Evolutionary conservation across 2,113 vertebrate genomes (phyloP).

Genomic region (Himantopus leucocephalus): DNA sequence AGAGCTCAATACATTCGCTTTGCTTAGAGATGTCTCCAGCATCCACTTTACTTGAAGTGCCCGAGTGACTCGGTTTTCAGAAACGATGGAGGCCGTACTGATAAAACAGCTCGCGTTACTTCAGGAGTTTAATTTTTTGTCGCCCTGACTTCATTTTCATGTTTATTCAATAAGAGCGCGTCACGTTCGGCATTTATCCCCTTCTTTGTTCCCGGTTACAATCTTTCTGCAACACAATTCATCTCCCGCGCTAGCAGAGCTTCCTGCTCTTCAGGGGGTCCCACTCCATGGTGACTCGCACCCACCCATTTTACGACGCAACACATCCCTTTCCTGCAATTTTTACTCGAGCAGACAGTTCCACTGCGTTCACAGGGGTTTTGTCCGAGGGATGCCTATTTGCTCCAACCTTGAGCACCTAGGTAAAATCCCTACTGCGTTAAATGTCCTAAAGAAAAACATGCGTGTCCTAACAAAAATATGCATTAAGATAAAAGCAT

Average conservation of each 20-base stretch:
- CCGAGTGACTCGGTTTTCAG: not conserved
- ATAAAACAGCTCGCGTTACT: not conserved
- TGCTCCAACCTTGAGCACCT: not conserved
- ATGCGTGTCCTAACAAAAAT: not conserved
- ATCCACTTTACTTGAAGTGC: not conserved
- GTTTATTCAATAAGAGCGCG: not conserved
- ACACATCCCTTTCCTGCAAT: constrained; percentile 46
- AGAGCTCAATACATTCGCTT: not conserved
- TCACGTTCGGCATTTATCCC: not conserved
- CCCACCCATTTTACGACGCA: not conserved
- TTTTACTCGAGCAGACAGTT: not conserved
- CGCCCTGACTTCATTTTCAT: not conserved
- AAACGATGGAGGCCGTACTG: not conserved
- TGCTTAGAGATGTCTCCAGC: constrained; percentile 13
- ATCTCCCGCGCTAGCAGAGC: not conserved
- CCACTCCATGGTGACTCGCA: not conserved
- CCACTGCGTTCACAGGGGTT: not conserved
- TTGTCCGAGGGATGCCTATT: not conserved
- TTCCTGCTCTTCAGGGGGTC: constrained; percentile 24
- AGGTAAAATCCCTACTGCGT: not conserved
- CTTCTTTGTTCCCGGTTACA: not conserved
- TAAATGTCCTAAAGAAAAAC: not conserved
- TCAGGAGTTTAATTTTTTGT: constrained; percentile 8
- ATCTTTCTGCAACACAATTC: not conserved
- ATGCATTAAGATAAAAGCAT: constrained; percentile 20